These are phyloP conservation scores for Drosophila rellima DNA, from an alignment of 2,888 invertebrate genomes.

Conservation along the genomic window DNA sequence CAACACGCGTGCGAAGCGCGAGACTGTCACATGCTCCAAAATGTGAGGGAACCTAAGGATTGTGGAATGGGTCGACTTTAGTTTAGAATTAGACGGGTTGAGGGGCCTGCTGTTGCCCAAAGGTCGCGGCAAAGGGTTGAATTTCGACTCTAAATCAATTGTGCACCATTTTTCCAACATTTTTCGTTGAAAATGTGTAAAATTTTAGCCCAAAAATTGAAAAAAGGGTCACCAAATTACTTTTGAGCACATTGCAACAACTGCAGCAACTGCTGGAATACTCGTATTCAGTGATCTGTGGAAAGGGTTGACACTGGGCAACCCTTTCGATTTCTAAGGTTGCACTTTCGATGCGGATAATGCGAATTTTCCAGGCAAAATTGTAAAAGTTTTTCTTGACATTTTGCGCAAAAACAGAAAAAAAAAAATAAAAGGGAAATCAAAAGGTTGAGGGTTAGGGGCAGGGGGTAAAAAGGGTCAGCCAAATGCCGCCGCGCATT, in stretches of 20 bases:
- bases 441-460: constrained; percentile 46
- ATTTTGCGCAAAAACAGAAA: constrained; percentile 40
- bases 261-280: neutral
- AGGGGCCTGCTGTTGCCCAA: constrained; percentile 41
- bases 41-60: constrained; percentile 14
- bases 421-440: constrained; percentile 3
- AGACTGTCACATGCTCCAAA: constrained; percentile 72
- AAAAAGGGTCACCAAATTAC: constrained; percentile 59
- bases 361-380: constrained; percentile 73
- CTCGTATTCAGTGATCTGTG: constrained; percentile 40
- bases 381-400: constrained; percentile 39
- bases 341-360: constrained; percentile 67
- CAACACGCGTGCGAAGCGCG: constrained; percentile 77
- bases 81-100: constrained; percentile 23
- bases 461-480: constrained; percentile 73
- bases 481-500: constrained; percentile 64
- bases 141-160: constrained; percentile 41
- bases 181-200: constrained; percentile 69
- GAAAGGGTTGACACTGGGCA: constrained; percentile 35
- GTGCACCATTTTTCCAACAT: constrained; percentile 35
- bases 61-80: neutral
- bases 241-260: constrained; percentile 31
- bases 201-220: constrained; percentile 58
- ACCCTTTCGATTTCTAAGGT: constrained; percentile 61
- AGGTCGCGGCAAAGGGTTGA: constrained; percentile 40